Evolutionary conservation across 2,888 invertebrate species (phyloP), one percentile per base, ranked within the genome.

Genomic region (Diaphora mendica): DNA sequence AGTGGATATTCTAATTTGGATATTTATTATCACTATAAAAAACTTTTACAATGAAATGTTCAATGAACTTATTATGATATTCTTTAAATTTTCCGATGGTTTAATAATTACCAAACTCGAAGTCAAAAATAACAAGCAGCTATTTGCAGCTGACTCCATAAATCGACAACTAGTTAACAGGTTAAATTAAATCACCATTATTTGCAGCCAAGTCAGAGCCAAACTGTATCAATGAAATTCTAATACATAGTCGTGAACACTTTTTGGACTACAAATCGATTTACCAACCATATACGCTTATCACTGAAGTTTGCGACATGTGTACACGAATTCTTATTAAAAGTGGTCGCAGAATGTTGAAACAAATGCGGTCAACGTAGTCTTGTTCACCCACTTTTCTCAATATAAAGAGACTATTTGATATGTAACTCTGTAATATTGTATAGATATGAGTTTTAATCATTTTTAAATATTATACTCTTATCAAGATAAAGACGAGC

Each of bases 331-430:
- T 77, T 71, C 70, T 72, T 81, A 79, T 80, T 59, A 82, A 93
- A 91, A 92, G 91, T 92, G 87, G 88, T 87, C 85, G 82, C 76
- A 81, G 79, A 82, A 85, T 94, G 90, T 90, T 82, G 93, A 89
- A 91, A 93, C 85, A 80, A 83, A 82, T 80, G 83, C 80, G 79
- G 76, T 76, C 79, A 72, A 75, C 77, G 79, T 83, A 84, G 84
- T 88, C 87, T 86, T 26, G 93, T 87, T 94, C 93, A 94, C 93
- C 94, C 91, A 94, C 91, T 93, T 94, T 90, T 92, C 91, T 91
- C 88, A 86, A 81, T 84, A 85, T 83, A 87, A 85, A 82, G 78
- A 84, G 85, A 89, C 90, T 89, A 80, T 90, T 90, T 91, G 79
- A 83, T 83, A 81, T 81, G 85, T 89, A 88, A 89, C 86, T 89